Evolutionary conservation across 1,140 invertebrate species (phyloP).

Genomic region (Apis cerana): DNA sequence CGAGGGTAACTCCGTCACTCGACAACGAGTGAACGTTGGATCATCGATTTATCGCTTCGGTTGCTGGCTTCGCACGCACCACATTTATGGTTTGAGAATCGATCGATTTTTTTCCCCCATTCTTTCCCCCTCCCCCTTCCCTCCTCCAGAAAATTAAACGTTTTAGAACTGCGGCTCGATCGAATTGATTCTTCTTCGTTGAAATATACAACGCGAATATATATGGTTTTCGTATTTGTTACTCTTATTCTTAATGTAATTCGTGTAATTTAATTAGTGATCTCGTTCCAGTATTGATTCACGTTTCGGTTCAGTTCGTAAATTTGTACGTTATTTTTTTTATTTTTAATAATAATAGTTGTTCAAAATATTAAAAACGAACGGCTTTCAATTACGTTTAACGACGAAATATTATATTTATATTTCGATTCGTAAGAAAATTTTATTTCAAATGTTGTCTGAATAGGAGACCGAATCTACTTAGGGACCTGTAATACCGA

Average conservation of each 20-base stretch:
- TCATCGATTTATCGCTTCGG: constrained; percentile 52
- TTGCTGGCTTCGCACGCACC: constrained; percentile 39
- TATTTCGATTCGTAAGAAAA: neutral
- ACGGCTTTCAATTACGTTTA: neutral
- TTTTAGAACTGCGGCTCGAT: neutral
- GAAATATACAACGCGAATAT: no score
- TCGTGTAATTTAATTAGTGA: no score
- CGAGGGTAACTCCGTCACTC: constrained; percentile 35
- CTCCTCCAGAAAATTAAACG: constrained; percentile 32
- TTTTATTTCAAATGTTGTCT: neutral
- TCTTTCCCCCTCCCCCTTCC: neutral
- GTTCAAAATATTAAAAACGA: no score
- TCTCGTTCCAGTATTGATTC: no score
- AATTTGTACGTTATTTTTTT: no score
- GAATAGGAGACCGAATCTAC: no score
- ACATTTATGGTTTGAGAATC: constrained; percentile 40
- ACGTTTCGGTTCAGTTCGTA: no score
- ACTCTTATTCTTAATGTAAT: no score
- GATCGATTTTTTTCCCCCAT: constrained; percentile 4
- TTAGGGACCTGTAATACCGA: constrained; percentile 33
- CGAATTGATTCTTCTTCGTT: no score
- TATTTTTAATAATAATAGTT: no score
- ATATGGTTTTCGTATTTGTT: no score
- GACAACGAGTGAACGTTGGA: constrained; percentile 22
- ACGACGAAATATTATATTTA: no score